phyloP scores from a whole-genome alignment of 64 coral and sea anemone species.

The Montipora capricornis region DNA sequence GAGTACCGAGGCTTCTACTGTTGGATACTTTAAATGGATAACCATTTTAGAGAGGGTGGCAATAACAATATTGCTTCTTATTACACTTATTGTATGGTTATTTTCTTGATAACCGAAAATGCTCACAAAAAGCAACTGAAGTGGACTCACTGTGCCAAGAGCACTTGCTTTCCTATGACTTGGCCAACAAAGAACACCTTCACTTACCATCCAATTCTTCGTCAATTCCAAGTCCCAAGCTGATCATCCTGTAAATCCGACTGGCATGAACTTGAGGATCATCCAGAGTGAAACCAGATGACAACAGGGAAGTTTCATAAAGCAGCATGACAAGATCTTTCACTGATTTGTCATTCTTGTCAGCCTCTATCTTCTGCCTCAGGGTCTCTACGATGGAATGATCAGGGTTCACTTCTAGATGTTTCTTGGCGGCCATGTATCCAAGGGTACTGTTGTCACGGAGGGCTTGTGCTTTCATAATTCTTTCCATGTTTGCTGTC shows the following conservation, averaged over 20 bases:
- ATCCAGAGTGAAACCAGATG: conserved; percentile 96
- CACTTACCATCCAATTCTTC: conserved; percentile 81
- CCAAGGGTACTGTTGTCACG: conserved; percentile 97
- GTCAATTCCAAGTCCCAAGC: conserved; percentile 95
- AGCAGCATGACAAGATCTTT: conserved; percentile 98
- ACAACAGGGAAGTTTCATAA: conserved; percentile 95
- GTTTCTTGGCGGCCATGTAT: conserved; percentile 99
- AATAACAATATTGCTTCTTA: no score
- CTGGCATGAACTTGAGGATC: conserved; percentile 97
- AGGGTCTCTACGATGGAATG: conserved; percentile 89
- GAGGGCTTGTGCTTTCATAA: conserved; percentile 98
- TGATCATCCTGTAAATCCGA: conserved; percentile 98
- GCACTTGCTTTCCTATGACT: no score
- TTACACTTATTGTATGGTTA: no score
- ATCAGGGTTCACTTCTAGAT: conserved; percentile 97
- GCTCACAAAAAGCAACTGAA: no score
- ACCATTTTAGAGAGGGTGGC: no score
- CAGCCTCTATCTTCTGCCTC: conserved; percentile 83
- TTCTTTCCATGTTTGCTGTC: conserved; percentile 99
- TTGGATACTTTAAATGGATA: no score
- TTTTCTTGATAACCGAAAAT: no score
- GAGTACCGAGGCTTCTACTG: no score
- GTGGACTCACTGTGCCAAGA: no score
- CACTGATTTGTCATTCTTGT: conserved; percentile 98
- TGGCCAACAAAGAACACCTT: not conserved